Evolutionary conservation across 2,797 vertebrate species (phyloP), one percentile per base, ranked within the genome.

Genomic region (Phrynocephalus guinanensis): DNA sequence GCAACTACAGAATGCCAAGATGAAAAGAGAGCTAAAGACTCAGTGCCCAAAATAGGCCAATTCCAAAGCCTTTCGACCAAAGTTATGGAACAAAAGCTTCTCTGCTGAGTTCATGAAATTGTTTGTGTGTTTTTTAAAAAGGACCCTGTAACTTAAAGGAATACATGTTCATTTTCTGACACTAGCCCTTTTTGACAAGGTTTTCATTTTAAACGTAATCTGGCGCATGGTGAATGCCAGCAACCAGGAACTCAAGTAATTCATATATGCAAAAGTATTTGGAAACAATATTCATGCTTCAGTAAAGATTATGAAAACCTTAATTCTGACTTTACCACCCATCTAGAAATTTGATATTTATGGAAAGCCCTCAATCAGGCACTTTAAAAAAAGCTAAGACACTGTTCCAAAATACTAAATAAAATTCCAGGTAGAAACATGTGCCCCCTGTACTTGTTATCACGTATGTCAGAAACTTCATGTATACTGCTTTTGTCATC

Each of bases 111-210:
- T 75, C 82, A 92, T 91, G 77, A 94, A 92, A 92, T 6, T 16
- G 83, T 79, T 83, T 77, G 83, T 84, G 38, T 44, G 38, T 44
- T 44, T 44, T 79, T 38, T 79, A n/a, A 86, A 82, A 78, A 63
- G 77, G 83, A 70, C 91, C 88, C 82, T 88, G 85, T 66, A 92
- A 73, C 30, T 82, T 86, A 88, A 87, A 91, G 91, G 87, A 44
- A 76, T 86, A 91, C 72, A 71, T 66, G 76, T n/a, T 13, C 73
- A 84, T 22, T 33, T 85, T 83, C 75, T 24, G 13, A 44, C 78
- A 44, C 56, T 44, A 9, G 6, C 1, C 73, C 1, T 11, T 0
- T 1, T 28, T 0, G 33, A 48, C 9, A 70, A 70, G 11, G 44
- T 75, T 75, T 70, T 76, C 10, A 0, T 89, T 86, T 89, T 75